phyloP scores from a whole-genome alignment of 2,888 invertebrate species.

The Archaeoteleia sp. region DNA sequence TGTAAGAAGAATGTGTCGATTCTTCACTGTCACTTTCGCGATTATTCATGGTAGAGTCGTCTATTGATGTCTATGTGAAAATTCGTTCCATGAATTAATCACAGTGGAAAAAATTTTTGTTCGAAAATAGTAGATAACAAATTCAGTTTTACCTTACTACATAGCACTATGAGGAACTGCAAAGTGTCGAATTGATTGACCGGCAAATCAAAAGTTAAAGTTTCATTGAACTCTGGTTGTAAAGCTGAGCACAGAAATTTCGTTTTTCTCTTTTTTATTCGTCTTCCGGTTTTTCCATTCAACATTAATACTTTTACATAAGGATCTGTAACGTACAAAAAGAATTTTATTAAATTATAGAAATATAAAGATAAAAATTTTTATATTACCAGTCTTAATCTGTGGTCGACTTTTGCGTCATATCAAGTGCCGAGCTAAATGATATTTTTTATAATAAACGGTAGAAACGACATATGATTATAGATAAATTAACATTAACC shows the following conservation, averaged over 20 bases:
- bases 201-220: conserved; percentile 73
- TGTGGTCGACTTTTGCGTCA: too few relatives aligned
- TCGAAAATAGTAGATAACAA: background rate
- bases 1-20: conserved; percentile 64
- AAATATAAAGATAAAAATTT: too few relatives aligned
- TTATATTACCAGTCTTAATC: too few relatives aligned
- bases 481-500: too few relatives aligned
- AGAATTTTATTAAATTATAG: conserved; percentile 16
- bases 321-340: conserved; percentile 73
- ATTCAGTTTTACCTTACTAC: conserved; percentile 64
- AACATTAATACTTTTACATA: conserved; percentile 74
- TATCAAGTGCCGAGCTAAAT: too few relatives aligned
- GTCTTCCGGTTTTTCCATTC: conserved; percentile 72
- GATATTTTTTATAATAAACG: too few relatives aligned
- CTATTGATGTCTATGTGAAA: conserved; percentile 32
- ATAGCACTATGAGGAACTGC: conserved; percentile 71
- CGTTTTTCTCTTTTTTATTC: conserved; percentile 74
- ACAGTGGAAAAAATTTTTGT: background rate
- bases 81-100: background rate
- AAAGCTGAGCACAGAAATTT: conserved; percentile 60
- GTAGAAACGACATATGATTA: too few relatives aligned
- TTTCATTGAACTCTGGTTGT: conserved; percentile 75
- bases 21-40: conserved; percentile 70
- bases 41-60: conserved; percentile 51
- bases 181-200: conserved; percentile 71